Percentiles rank a stretch among this genome's conserved stretches.
These are phyloP conservation scores for Argyrosomus japonicus DNA, from an alignment of 2,113 vertebrate species.

Conservation along the genomic window DNA sequence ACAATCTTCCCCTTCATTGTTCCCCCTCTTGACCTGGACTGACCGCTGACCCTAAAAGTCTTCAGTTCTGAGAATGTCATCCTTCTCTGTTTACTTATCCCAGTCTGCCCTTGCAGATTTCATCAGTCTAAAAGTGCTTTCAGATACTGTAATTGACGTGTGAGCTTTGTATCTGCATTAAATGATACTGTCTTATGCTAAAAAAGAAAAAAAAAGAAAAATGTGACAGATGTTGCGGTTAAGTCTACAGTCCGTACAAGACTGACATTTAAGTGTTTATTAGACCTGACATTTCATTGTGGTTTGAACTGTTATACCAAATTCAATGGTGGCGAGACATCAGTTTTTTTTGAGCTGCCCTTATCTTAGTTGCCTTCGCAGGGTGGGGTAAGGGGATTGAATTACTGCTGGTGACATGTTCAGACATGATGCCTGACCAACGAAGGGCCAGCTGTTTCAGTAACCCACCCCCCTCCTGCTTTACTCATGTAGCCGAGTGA, in stretches of 20 bases:
- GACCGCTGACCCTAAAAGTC: conserved; percentile 77
- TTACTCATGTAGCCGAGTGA: conserved; percentile 74
- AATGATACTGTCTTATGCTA: conserved; percentile 51
- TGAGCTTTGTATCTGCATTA: conserved; percentile 72
- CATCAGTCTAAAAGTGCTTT: conserved; percentile 73
- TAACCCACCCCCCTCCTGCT: conserved; percentile 60
- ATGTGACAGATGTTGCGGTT: conserved; percentile 39
- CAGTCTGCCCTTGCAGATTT: conserved; percentile 55
- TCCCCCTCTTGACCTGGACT: conserved; percentile 71
- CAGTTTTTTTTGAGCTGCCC: conserved; percentile 72
- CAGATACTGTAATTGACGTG: conserved; percentile 70
- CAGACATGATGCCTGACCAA: conserved; percentile 49
- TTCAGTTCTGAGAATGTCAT: conserved; percentile 73
- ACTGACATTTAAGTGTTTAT: conserved; percentile 61
- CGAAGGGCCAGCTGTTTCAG: conserved; percentile 47
- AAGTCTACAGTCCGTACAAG: conserved; percentile 46
- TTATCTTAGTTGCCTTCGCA: conserved; percentile 85
- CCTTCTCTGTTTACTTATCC: conserved; percentile 60
- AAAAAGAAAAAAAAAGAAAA: conserved; percentile 24
- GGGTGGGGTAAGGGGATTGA: conserved; percentile 68
- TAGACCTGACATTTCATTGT: conserved; percentile 70
- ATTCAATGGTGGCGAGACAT: conserved; percentile 72
- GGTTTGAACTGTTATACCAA: conserved; percentile 79
- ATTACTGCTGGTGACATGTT: conserved; percentile 64
- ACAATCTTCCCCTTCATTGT: conserved; percentile 66